These are phyloP conservation scores for Corvus hawaiiensis DNA, from an alignment of 2,113 vertebrate species.

Conservation along the genomic window DNA sequence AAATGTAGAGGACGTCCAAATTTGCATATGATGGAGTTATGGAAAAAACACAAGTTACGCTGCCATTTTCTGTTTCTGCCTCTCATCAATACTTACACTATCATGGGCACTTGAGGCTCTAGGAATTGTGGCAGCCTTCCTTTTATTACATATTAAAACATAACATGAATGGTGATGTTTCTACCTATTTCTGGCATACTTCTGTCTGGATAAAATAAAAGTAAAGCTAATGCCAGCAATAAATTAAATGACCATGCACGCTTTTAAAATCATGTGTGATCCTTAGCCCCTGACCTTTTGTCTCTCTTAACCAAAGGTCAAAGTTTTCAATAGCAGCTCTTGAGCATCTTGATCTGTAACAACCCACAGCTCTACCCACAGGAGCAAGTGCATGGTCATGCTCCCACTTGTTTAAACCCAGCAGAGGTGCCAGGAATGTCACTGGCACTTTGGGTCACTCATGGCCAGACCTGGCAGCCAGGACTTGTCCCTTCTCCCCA, in stretches of 20 bases:
- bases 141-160: background rate
- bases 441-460: accelerated
- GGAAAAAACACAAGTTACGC: background rate
- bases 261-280: background rate
- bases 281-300: background rate
- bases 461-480: background rate
- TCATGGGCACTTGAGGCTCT: background rate
- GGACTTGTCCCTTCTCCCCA: no score
- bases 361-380: background rate
- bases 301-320: background rate
- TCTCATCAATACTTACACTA: background rate
- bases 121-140: background rate
- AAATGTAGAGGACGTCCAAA: background rate
- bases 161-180: background rate
- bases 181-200: background rate
- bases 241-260: background rate
- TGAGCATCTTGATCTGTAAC: background rate
- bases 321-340: background rate
- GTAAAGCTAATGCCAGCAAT: background rate
- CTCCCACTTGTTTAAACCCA: background rate
- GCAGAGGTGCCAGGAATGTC: accelerated
- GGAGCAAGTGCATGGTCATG: background rate
- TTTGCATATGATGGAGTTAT: background rate
- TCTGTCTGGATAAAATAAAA: background rate
- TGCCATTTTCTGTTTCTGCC: background rate